phyloP scores from a whole-genome alignment of 2,113 vertebrate genomes.

The Sturnira hondurensis region DNA sequence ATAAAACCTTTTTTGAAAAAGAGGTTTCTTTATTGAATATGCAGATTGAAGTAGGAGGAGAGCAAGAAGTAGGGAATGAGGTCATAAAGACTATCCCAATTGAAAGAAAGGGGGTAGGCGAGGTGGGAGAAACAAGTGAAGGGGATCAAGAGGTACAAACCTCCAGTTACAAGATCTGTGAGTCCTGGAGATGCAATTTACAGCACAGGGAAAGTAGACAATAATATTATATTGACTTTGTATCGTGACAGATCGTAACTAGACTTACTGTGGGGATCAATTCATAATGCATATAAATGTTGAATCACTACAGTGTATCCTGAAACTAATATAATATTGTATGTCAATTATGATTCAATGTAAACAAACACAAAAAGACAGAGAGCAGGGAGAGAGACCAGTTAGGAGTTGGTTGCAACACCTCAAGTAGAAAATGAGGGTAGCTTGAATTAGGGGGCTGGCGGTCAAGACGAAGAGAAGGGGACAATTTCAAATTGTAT shows the following conservation, averaged over 20 bases:
- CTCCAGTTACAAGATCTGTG: background rate
- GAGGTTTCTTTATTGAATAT: background rate
- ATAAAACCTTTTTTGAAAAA: background rate
- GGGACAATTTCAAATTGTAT: background rate
- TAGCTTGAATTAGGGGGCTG: background rate
- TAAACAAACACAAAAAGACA: conserved; percentile 9
- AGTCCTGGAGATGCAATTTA: background rate
- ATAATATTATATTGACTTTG: background rate
- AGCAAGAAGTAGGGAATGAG: background rate
- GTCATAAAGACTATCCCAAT: background rate
- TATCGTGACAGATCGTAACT: background rate
- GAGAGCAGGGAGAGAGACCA: background rate
- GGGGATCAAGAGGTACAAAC: background rate
- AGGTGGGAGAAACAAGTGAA: background rate
- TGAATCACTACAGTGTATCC: background rate
- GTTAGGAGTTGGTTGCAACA: background rate
- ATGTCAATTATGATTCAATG: background rate
- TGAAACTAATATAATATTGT: background rate
- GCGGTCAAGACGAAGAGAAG: background rate
- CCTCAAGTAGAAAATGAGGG: background rate
- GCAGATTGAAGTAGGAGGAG: background rate
- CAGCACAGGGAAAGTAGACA: background rate
- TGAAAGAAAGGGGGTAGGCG: background rate
- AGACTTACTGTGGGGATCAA: background rate
- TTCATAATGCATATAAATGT: background rate